phyloP scores from a whole-genome alignment of 1,140 invertebrate species.

The Pseudomyrmex concolor region DNA sequence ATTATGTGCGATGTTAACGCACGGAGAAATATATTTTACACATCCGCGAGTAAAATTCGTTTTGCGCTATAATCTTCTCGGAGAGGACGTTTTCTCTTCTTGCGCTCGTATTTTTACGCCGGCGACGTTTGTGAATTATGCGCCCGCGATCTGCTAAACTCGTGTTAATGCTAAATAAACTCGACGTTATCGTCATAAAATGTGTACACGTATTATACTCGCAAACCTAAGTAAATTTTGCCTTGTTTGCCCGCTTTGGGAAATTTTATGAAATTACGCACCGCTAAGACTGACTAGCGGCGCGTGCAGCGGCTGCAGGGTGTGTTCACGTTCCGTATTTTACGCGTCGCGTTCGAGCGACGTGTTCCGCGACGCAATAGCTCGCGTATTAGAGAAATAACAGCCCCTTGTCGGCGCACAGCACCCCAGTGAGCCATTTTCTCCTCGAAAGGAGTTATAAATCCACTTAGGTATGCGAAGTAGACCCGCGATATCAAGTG shows the following conservation, averaged over 20 bases:
- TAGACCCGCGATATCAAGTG: not conserved
- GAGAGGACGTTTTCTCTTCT: not conserved
- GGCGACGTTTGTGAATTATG: slow-evolving; percentile 17
- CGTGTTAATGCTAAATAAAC: slow-evolving; percentile 45
- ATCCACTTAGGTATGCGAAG: slow-evolving; percentile 33
- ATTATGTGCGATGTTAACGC: not conserved
- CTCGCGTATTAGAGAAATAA: slow-evolving; percentile 8
- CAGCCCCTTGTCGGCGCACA: not conserved
- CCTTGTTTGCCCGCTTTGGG: slow-evolving; percentile 36
- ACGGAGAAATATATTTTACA: slow-evolving; percentile 6
- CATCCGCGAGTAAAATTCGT: not conserved
- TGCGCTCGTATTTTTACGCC: slow-evolving; percentile 6
- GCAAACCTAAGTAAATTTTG: slow-evolving; percentile 50
- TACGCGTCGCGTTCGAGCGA: slow-evolving; percentile 12
- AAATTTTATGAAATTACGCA: slow-evolving; percentile 55
- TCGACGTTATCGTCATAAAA: slow-evolving; percentile 34
- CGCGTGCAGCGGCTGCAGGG: not conserved
- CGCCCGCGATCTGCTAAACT: slow-evolving; percentile 7
- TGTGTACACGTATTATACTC: slow-evolving; percentile 3
- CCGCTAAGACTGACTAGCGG: not conserved
- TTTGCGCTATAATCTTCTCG: slow-evolving; percentile 19
- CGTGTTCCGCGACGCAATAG: slow-evolving; percentile 5
- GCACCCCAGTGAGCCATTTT: not conserved
- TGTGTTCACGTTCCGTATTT: not conserved
- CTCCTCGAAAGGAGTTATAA: not conserved